These are phyloP conservation scores for Ypsolopha sequella DNA, from an alignment of 2,888 invertebrate genomes.

Conservation along the genomic window DNA sequence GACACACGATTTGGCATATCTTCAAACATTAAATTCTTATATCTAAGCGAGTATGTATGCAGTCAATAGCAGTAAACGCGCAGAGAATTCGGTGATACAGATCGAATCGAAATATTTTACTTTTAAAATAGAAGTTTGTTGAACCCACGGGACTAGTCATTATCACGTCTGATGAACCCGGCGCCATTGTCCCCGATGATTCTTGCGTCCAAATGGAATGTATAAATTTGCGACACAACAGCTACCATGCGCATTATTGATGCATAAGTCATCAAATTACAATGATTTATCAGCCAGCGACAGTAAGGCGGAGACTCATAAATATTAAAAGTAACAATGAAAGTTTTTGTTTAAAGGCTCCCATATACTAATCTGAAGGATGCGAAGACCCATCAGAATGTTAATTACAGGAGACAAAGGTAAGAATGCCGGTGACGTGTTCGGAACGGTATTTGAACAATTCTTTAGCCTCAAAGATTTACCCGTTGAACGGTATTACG, in stretches of 20 bases:
- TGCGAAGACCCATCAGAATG: not conserved
- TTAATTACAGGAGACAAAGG: not conserved
- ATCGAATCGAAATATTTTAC: slow-evolving; percentile 41
- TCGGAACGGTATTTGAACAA: not conserved
- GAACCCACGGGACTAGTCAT: slow-evolving; percentile 63
- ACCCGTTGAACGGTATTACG: not conserved
- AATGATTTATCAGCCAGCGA: no score
- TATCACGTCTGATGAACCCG: slow-evolving; percentile 63
- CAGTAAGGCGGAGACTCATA: no score
- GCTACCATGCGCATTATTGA: not conserved
- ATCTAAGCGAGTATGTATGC: slow-evolving; percentile 9
- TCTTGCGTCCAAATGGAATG: slow-evolving; percentile 5
- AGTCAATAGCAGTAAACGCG: not conserved
- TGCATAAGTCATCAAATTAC: no score
- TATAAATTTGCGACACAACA: slow-evolving; percentile 6
- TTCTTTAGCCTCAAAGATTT: not conserved
- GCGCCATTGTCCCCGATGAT: slow-evolving; percentile 47
- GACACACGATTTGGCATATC: slow-evolving; percentile 26
- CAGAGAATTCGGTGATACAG: slow-evolving; percentile 31
- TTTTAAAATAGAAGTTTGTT: slow-evolving; percentile 59
- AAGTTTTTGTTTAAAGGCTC: no score
- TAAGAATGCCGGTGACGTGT: not conserved
- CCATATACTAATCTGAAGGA: no score
- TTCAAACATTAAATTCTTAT: slow-evolving; percentile 19
- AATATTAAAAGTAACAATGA: no score